Base-by-base conservation (phyloP, 1,140 invertebrate genomes). In the Drosophila nebulosa region DNA sequence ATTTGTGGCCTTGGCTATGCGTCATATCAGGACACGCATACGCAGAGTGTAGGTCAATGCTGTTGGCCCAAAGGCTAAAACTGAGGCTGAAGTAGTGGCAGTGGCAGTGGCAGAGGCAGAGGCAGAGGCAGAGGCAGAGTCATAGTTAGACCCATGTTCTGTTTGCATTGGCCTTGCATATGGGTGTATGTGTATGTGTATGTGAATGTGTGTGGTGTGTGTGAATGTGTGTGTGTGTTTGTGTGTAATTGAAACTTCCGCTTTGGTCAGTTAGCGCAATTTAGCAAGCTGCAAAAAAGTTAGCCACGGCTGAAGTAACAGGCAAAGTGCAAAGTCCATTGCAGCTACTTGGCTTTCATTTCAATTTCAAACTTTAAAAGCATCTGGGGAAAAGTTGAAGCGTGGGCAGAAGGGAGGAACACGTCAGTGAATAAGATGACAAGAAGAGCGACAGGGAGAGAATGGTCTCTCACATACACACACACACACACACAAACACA, bases 261-360 rank as follows among this genome's bases (percentile, higher is more conserved):
- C 78, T 83, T 86, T 86, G 83, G 83, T 86, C 83, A 86, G 83
- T 88, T 86, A 83, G 78, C 83, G 83, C 83, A 86, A 86, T 86
- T 86, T 88, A 86, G 83, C 83, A 88, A 86, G 75, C 78, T 84
- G 80, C 80, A 84, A 81, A 86, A 86, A 88, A 88, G 84, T 83
- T 86, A 76, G 78, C 64, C 61, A 89, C 83, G 83, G 79, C 83
- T 88, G 83, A 86, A 86, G 83, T 88, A 86, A 86, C 83, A 78
- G 78, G 75, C 74, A 88, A 86, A 86, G 83, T 88, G 74, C 70
- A 88, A 85, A 85, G 78, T 85, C 78, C 81, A 85, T 74, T 78
- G 83, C 83, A 88, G 78, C 83, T 85, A 85, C 81, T 85, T 85
- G 81, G 74, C 81, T 85, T 85, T 85, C 81, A 85, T 85, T 85